phyloP scores from a whole-genome alignment of 2,113 vertebrate genomes.

The Clarias batrachus region DNA sequence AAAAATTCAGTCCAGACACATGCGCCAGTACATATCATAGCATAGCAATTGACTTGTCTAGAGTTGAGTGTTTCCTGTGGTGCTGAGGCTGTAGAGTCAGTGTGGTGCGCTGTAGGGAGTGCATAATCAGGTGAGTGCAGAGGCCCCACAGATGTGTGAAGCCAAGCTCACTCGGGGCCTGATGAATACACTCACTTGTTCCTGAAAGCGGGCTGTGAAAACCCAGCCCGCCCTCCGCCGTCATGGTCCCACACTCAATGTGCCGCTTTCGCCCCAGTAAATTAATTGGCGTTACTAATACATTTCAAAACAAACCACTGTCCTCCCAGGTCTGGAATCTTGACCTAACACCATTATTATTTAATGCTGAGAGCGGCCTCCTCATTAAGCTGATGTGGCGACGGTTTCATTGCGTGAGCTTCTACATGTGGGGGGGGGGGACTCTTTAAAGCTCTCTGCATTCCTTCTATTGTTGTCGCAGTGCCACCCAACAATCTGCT shows the following conservation, averaged over 20 bases:
- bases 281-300: constrained; percentile 80
- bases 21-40: constrained; percentile 5
- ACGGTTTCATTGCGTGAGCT: constrained; percentile 57
- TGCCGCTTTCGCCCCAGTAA: constrained; percentile 71
- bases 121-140: constrained; percentile 49
- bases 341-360: constrained; percentile 72
- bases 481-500: constrained; percentile 36
- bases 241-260: constrained; percentile 53
- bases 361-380: constrained; percentile 73
- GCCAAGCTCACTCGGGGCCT: constrained; percentile 47
- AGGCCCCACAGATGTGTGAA: constrained; percentile 49
- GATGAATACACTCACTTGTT: constrained; percentile 53
- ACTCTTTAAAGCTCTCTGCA: constrained; percentile 27
- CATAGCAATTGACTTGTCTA: constrained; percentile 12
- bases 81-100: constrained; percentile 9
- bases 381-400: constrained; percentile 68
- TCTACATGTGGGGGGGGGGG: constrained; percentile 16
- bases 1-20: constrained; percentile 17
- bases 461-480: constrained; percentile 35
- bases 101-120: constrained; percentile 17
- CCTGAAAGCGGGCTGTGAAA: constrained; percentile 43
- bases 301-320: constrained; percentile 70
- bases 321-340: constrained; percentile 69
- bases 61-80: neutral
- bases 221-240: constrained; percentile 54